Percentiles rank a stretch among this genome's conserved stretches.
Evolutionary conservation across 2,888 invertebrate species (phyloP).

Genomic region (Seira sanloemensis): DNA sequence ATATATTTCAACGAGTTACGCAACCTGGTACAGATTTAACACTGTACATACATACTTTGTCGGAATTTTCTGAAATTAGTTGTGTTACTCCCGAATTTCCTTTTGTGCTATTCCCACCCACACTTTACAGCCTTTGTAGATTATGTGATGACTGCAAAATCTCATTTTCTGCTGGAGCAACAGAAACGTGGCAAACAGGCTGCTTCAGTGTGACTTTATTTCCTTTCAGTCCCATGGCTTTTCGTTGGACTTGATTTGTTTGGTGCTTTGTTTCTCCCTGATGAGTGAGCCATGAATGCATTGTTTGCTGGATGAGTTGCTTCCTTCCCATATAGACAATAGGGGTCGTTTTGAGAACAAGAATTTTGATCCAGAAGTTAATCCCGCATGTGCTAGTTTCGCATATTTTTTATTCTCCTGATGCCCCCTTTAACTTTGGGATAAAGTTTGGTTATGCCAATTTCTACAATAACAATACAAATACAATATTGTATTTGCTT

Average conservation of each 20-base stretch:
- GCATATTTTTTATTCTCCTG: constrained; percentile 7
- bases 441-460: too few species aligned
- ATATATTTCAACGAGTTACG: too few species aligned
- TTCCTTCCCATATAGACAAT: background rate
- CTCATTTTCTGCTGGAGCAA: background rate
- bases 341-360: background rate
- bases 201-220: constrained; percentile 37
- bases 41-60: too few species aligned
- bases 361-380: constrained; percentile 44
- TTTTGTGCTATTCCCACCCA: background rate
- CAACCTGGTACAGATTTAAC: too few species aligned
- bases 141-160: background rate
- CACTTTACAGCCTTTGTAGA: constrained; percentile 8
- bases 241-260: constrained; percentile 35
- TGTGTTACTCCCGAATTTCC: background rate
- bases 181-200: background rate
- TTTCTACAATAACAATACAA: background rate
- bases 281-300: background rate
- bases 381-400: constrained; percentile 36
- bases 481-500: background rate
- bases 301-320: background rate
- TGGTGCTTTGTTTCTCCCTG: constrained; percentile 24
- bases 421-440: background rate
- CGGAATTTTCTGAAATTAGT: background rate
- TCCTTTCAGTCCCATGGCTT: constrained; percentile 16